Percentiles rank a stretch among this genome's conserved stretches.
phyloP scores from a whole-genome alignment of 2,797 vertebrate species.

The Melanogrammus aeglefinus region DNA sequence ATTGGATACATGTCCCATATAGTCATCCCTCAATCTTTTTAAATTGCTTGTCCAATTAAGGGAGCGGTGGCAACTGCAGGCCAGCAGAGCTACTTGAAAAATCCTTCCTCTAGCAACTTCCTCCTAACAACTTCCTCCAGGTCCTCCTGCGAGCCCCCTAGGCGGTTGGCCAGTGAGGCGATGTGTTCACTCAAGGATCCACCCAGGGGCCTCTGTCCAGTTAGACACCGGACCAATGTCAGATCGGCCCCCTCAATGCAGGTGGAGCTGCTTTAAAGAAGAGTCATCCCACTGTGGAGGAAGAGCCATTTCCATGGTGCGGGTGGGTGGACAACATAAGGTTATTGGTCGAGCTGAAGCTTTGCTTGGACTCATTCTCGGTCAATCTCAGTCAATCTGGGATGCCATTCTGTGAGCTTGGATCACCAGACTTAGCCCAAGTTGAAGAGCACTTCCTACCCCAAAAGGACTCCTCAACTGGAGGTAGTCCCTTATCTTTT shows the following conservation, averaged over 20 bases:
- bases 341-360: neutral
- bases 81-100: neutral
- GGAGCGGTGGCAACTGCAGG: neutral
- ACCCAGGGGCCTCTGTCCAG: neutral
- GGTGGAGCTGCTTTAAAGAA: neutral
- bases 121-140: neutral
- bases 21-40: neutral
- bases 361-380: neutral
- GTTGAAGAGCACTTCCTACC: neutral
- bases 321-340: neutral
- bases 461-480: neutral
- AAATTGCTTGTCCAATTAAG: conserved; percentile 4
- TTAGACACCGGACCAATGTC: neutral
- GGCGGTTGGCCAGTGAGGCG: neutral
- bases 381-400: neutral
- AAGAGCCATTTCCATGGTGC: neutral
- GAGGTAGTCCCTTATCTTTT: neutral
- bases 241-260: neutral
- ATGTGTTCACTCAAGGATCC: neutral
- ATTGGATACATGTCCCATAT: neutral
- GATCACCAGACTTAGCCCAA: neutral
- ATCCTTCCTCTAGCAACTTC: neutral
- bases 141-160: neutral
- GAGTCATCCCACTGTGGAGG: neutral
- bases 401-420: neutral